phyloP scores from a whole-genome alignment of 2,797 vertebrate genomes.

The Betta splendens region DNA sequence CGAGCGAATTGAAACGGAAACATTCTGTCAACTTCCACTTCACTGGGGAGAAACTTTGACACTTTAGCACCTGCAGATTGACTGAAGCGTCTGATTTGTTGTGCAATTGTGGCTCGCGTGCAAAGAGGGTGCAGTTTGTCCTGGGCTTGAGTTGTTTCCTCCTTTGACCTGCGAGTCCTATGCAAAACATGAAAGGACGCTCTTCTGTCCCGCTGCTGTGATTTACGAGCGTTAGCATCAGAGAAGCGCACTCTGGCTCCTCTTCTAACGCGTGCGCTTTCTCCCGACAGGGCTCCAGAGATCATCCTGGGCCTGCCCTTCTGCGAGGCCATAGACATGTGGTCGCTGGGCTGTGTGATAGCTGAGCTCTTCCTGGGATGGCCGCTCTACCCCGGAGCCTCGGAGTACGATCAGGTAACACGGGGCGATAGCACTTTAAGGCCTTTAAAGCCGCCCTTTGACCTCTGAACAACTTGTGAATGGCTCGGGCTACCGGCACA shows the following conservation, averaged over 20 bases:
- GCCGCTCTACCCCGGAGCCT: constrained; percentile 96
- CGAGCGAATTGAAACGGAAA: constrained; percentile 6
- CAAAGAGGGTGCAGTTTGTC: neutral
- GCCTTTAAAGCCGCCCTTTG: constrained; percentile 7
- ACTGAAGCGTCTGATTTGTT: constrained; percentile 26
- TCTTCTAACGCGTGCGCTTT: constrained; percentile 23
- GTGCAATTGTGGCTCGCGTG: neutral
- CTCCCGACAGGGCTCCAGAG: constrained; percentile 90
- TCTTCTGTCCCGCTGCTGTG: neutral
- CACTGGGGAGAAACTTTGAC: constrained; percentile 12
- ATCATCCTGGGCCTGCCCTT: constrained; percentile 98
- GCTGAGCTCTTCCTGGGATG: constrained; percentile 98
- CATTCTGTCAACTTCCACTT: neutral
- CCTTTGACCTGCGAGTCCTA: constrained; percentile 26
- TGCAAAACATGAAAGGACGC: constrained; percentile 25
- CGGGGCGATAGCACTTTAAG: neutral
- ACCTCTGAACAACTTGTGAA: constrained; percentile 1
- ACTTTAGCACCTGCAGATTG: constrained; percentile 9
- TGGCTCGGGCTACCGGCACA: neutral
- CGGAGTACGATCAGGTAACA: constrained; percentile 89
- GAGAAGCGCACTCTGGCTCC: constrained; percentile 4
- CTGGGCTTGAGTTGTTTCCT: neutral
- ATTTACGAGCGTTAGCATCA: neutral
- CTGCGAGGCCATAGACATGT: constrained; percentile 99
- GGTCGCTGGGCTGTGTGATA: constrained; percentile 98